Base-by-base conservation (phyloP, 2,888 invertebrate genomes). In the Tethea ocularis region DNA sequence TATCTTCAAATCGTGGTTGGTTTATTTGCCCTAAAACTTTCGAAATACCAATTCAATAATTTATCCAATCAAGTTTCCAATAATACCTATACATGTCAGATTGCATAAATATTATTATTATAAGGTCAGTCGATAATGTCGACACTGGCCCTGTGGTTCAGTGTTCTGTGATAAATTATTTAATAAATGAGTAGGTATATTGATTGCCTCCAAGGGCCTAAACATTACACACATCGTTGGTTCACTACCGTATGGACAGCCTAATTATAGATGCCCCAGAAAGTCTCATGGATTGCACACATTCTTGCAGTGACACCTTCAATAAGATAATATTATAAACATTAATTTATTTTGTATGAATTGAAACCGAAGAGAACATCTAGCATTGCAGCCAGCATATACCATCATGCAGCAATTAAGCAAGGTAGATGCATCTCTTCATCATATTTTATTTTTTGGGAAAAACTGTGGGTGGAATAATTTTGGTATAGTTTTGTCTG, bases 181-280 rank as follows among this genome's bases (percentile, higher is more conserved):
- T 82, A 80, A 80, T 83, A 69, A 81, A 69, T 72, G 71, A 74
- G 70, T n/a, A n/a, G n/a, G n/a, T 74, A 69, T 84, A 85, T 85
- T 80, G 86, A 85, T 86, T 86, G 74, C 69, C 78, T 78, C 72
- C 69, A 78, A 72, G 82, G 80, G 82, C 82, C 83, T 81, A 80
- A 75, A 74, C 74, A 74, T 76, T 82, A 84, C 83, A 88, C 86
- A 87, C 84, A 76, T 83, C 87, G 81, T 63, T 86, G 85, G 76
- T 67, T 78, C 72, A 74, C 72, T 69, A 64, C 73, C 67, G 53
- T 57, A 57, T 56, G 75, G 77, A 75, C 76, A 74, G 66, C 83
- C 88, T 91, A 91, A 88, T 87, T 89, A 89, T 91, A 92, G 86
- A 76, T 61, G 57, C 55, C 73, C 67, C 66, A 66, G 70, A n/a